Percentiles rank a stretch among this genome's conserved stretches.
phyloP scores from a whole-genome alignment of 2,797 vertebrate species.

The Cyclopterus lumpus region DNA sequence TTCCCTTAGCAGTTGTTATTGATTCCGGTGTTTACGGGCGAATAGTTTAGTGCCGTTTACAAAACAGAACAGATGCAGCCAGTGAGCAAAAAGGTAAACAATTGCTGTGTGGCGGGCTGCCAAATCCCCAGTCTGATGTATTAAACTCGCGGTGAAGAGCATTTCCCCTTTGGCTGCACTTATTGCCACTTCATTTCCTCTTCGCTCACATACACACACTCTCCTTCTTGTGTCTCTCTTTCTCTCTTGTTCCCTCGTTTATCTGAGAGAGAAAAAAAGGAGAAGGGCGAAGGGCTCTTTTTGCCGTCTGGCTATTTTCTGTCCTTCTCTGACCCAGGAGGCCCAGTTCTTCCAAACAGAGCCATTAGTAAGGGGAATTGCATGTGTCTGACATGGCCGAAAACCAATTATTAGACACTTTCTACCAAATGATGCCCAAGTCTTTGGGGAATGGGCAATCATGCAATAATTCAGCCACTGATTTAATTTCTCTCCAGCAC shows the following conservation, averaged over 20 bases:
- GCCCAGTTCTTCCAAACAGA: slow-evolving; percentile 90
- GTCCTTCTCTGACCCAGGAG: slow-evolving; percentile 93
- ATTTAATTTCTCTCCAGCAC: slow-evolving; percentile 95
- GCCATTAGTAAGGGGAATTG: slow-evolving; percentile 98
- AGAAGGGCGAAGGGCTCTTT: slow-evolving; percentile 52
- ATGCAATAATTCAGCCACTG: slow-evolving; percentile 99
- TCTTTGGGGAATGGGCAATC: slow-evolving; percentile 99
- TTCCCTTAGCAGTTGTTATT: slow-evolving; percentile 98
- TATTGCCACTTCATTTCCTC: slow-evolving; percentile 99
- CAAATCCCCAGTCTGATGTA: slow-evolving; percentile 95
- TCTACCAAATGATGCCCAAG: slow-evolving; percentile 97
- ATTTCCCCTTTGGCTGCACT: slow-evolving; percentile 98
- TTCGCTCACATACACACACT: slow-evolving; percentile 69
- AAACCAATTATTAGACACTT: slow-evolving; percentile 99
- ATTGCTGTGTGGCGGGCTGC: slow-evolving; percentile 97
- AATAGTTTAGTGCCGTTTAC: slow-evolving; percentile 98
- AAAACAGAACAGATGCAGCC: slow-evolving; percentile 99
- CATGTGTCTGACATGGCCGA: slow-evolving; percentile 98
- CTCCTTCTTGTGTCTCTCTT: slow-evolving; percentile 62
- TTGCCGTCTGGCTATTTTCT: slow-evolving; percentile 81
- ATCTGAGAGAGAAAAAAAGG: slow-evolving; percentile 41
- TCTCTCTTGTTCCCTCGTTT: slow-evolving; percentile 67
- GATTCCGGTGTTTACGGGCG: slow-evolving; percentile 94
- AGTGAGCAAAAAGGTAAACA: slow-evolving; percentile 99
- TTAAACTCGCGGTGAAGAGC: slow-evolving; percentile 97